Conservation (phyloP, 2,113 vertebrate genomes). For the Dicaeum eximium region DNA sequence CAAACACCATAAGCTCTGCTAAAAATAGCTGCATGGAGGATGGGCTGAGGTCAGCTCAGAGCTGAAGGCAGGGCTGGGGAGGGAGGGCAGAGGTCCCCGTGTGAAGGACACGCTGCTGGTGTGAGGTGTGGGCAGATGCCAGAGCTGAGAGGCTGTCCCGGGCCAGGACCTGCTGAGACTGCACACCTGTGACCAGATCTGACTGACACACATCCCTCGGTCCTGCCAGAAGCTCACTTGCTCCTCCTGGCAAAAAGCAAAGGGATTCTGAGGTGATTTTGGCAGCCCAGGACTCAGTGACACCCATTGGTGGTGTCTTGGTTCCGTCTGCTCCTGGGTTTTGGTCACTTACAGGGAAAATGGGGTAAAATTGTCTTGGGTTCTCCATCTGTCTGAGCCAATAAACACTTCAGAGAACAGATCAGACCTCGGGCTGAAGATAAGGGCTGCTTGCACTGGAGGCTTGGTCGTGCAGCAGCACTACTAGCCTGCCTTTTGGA, state of each 20-base stretch:
- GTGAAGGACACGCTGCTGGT: neutral
- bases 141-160: neutral
- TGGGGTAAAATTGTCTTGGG: neutral
- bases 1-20: neutral
- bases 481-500: neutral
- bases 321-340: neutral
- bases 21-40: neutral
- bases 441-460: neutral
- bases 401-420: neutral
- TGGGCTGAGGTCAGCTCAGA: neutral
- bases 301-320: neutral
- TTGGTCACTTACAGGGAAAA: neutral
- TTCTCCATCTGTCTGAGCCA: neutral
- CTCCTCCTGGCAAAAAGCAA: neutral
- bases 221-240: neutral
- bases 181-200: neutral
- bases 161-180: neutral
- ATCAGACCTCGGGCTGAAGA: accelerated
- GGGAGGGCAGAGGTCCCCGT: neutral
- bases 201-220: neutral
- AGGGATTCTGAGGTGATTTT: neutral
- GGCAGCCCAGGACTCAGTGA: neutral
- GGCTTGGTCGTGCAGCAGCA: neutral
- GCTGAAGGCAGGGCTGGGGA: neutral
- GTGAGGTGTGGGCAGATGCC: neutral